Evolutionary conservation across 1,140 invertebrate genomes (phyloP).

Genomic region (Diabrotica undecimpunctata): DNA sequence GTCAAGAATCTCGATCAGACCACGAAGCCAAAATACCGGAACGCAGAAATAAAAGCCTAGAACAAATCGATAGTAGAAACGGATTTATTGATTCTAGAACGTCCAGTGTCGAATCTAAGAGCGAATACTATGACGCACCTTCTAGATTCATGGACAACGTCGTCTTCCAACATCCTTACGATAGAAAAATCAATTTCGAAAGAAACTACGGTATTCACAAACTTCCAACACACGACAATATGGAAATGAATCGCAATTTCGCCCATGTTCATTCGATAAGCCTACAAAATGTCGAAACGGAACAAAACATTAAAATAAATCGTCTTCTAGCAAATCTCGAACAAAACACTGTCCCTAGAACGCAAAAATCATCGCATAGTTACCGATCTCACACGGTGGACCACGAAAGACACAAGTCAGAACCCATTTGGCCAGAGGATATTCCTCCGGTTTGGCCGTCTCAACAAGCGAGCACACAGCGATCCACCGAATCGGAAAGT

Average conservation of each 20-base stretch:
- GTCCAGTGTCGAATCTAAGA: slow-evolving; percentile 51
- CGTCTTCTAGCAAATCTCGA: slow-evolving; percentile 38
- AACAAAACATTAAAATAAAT: slow-evolving; percentile 53
- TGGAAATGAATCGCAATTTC: slow-evolving; percentile 19
- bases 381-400: slow-evolving; percentile 11
- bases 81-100: slow-evolving; percentile 51
- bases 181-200: slow-evolving; percentile 45
- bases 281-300: slow-evolving; percentile 63
- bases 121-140: slow-evolving; percentile 50
- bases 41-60: slow-evolving; percentile 33
- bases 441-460: slow-evolving; percentile 38
- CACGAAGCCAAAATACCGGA: slow-evolving; percentile 52
- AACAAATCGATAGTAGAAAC: slow-evolving; percentile 26
- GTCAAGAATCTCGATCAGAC: slow-evolving; percentile 63
- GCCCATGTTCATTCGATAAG: slow-evolving; percentile 61
- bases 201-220: slow-evolving; percentile 60
- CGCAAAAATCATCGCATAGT: slow-evolving; percentile 30
- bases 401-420: slow-evolving; percentile 38
- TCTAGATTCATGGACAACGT: slow-evolving; percentile 33
- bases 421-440: slow-evolving; percentile 57
- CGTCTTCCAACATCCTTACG: slow-evolving; percentile 38
- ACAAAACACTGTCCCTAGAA: slow-evolving; percentile 40
- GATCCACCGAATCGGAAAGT: slow-evolving; percentile 46
- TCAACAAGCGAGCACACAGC: slow-evolving; percentile 24
- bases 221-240: slow-evolving; percentile 36